Evolutionary conservation across 64 coral and sea anemone species (phyloP).

Genomic region (Dendronephthya gigantea): DNA sequence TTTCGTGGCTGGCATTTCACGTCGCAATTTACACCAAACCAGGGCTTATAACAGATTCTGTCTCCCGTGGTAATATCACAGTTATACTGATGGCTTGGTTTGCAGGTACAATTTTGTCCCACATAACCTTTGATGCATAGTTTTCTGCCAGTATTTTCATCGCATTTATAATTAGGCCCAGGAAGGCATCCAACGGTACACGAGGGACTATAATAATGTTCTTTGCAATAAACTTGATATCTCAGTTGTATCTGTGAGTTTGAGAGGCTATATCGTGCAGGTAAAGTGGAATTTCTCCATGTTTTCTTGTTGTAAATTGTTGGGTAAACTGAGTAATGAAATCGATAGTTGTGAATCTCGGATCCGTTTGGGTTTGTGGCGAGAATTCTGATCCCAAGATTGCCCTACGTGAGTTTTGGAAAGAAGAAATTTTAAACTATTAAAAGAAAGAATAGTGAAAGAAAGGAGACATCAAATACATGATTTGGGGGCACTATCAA

Average conservation of each 20-base stretch:
- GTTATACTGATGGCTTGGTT: not conserved
- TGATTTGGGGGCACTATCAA: too few species aligned
- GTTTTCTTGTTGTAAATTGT: not conserved
- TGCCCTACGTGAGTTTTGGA: not conserved
- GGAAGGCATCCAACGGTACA: not conserved
- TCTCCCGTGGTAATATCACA: not conserved
- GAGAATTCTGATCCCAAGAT: not conserved
- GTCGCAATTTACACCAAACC: not conserved
- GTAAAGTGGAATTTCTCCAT: not conserved
- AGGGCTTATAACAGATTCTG: not conserved
- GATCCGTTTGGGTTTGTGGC: not conserved
- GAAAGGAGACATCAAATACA: too few species aligned
- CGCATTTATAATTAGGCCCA: not conserved
- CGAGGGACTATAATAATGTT: not conserved
- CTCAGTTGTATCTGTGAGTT: not conserved
- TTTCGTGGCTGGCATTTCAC: not conserved
- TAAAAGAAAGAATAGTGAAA: too few species aligned
- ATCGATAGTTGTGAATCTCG: not conserved
- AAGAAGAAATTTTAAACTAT: not conserved
- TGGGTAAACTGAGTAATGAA: not conserved
- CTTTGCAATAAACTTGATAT: not conserved
- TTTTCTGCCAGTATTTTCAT: not conserved
- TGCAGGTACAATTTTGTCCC: not conserved
- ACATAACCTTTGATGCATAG: not conserved
- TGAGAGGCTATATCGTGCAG: not conserved